phyloP scores from a whole-genome alignment of 1,140 invertebrate genomes.

The Pseudobourletiella spinata region DNA sequence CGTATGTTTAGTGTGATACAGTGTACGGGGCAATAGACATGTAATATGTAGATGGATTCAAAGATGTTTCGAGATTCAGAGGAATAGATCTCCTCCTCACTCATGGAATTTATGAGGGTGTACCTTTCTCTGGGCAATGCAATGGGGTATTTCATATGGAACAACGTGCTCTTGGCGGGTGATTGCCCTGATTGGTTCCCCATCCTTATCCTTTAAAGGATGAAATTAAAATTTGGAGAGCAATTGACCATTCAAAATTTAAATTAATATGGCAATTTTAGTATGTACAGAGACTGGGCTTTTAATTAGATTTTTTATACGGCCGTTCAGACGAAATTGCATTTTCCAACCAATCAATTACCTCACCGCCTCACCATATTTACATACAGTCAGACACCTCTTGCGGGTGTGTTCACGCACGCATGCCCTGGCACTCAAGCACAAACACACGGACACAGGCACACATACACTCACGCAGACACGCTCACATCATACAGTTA shows the following conservation, averaged over 20 bases:
- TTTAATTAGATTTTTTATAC: background rate
- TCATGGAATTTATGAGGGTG: no score
- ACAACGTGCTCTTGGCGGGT: no score
- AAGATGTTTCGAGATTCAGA: no score
- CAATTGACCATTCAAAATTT: background rate
- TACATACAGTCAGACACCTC: background rate
- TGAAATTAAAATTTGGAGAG: background rate
- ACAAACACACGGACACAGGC: background rate
- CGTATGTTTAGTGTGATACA: no score
- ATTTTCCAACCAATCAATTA: background rate
- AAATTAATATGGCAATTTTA: background rate
- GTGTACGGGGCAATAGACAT: no score
- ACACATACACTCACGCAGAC: no score
- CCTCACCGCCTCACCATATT: background rate
- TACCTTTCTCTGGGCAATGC: no score
- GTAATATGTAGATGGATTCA: no score
- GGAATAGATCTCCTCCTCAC: no score
- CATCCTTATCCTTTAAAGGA: no score
- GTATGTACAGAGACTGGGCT: background rate
- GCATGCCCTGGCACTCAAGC: background rate
- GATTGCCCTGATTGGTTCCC: background rate
- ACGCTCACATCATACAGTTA: no score
- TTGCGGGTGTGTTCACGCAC: background rate
- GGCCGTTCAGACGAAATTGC: background rate
- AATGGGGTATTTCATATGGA: no score